Conservation (phyloP, 2,888 invertebrate genomes). For the Elysia crispata region DNA sequence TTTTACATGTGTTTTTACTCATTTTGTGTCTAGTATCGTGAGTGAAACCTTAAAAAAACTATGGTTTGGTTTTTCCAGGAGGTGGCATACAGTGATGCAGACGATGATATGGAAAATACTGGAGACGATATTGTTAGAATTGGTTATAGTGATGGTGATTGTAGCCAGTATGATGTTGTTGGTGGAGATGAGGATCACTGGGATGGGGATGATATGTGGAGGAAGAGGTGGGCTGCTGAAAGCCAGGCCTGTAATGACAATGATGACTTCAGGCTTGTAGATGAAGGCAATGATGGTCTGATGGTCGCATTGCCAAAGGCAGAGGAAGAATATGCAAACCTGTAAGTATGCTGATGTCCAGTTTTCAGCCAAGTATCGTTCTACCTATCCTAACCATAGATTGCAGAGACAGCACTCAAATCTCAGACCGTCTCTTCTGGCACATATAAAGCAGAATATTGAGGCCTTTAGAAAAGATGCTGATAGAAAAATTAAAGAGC, state of each 20-base stretch:
- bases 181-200: conserved; percentile 20
- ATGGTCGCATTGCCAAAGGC: not conserved
- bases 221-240: no score
- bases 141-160: not conserved
- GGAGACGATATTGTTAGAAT: not conserved
- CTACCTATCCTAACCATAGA: not conserved
- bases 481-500: no score
- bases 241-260: conserved; percentile 46
- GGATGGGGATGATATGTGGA: conserved; percentile 50
- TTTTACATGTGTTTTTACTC: no score
- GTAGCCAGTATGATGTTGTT: not conserved
- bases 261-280: not conserved
- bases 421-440: no score
- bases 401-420: no score
- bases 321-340: not conserved
- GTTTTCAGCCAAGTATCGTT: not conserved
- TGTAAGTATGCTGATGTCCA: not conserved
- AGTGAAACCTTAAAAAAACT: no score
- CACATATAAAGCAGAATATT: no score
- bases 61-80: not conserved
- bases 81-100: conserved; percentile 43
- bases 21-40: no score
- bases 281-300: not conserved
- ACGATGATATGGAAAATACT: conserved; percentile 51
- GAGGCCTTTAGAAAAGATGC: no score